Conservation (phyloP, 2,888 invertebrate species). For the Chaetogeoica ovagalla region DNA sequence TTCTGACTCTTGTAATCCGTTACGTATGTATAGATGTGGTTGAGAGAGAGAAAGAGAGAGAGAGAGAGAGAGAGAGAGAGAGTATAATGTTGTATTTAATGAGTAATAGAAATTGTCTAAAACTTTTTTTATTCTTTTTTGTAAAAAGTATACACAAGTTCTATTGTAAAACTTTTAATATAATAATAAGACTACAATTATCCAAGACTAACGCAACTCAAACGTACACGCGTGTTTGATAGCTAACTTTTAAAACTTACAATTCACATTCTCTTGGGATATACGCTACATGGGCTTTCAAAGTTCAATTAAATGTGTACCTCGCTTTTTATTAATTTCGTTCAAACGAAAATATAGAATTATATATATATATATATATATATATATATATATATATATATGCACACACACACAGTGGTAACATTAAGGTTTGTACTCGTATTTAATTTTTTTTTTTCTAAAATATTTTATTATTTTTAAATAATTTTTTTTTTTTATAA, state of each 20-base stretch:
- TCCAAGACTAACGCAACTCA: background rate
- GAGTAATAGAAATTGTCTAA: background rate
- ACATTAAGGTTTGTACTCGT: background rate
- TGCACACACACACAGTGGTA: background rate
- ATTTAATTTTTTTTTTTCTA: background rate
- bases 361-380: too few species aligned
- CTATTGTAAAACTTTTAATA: conserved; percentile 34
- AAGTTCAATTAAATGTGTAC: conserved; percentile 31
- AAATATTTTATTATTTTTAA: background rate
- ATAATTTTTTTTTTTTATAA: background rate
- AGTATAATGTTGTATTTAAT: background rate
- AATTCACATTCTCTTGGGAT: conserved; percentile 22
- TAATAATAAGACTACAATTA: conserved; percentile 28
- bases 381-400: background rate
- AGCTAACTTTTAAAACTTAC: conserved; percentile 28
- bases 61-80: too few species aligned
- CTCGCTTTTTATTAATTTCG: conserved; percentile 22
- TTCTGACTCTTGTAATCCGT: conserved; percentile 8
- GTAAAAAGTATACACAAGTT: background rate
- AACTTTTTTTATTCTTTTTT: background rate
- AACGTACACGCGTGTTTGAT: conserved; percentile 15
- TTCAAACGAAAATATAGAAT: background rate
- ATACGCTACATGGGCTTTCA: conserved; percentile 7
- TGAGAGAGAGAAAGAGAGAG: too few species aligned
- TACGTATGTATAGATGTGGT: background rate